Base-by-base conservation (phyloP, 2,113 vertebrate species). In the Scolopax mira region DNA sequence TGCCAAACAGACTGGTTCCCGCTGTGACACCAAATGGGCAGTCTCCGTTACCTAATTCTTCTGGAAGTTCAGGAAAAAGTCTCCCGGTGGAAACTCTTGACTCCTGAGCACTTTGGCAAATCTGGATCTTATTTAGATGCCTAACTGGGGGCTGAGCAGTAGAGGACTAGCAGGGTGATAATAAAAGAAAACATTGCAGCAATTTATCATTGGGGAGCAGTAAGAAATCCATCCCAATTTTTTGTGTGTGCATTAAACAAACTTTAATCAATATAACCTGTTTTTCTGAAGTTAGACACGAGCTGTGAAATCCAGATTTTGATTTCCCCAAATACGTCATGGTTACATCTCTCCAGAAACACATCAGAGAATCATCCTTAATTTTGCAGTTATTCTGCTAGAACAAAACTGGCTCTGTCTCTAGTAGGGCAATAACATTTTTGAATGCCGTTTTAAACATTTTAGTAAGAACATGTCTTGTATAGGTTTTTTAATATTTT, bases 41-140 rank as follows among this genome's bases (percentile, higher is more conserved):
- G 81, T 90, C 90, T 88, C 73, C 2, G 62, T 85, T 93, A 93
- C 94, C 91, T 91, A 93, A 95, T 93, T 94, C 92, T 94, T 94
- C 79, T 92, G 85, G n/a, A 95, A 96, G 92, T 81, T 88, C 75
- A 86, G 61, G 77, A 18, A 78, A 81, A 91, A 64, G 35, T 41
- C 70, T 94, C 93, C 91, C 35, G 1, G 48, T 88, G 86, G 92
- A 94, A 86, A 67, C 39, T 69, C 61, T 49, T 69, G 82, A 82
- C 39, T 94, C 87, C 73, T 7, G 39, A 94, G 88, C 95, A 89
- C 93, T 94, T 79, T 17, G 35, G 72, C 52, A 95, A 96, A 95
- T 94, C 95, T 97, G 95, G 95, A 93, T 93, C 93, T 93, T 92
- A 94, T 96, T 96, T 97, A 94, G 92, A 74, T 65, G 82, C 83